phyloP scores from a whole-genome alignment of 92 coral and sea anemone genomes.

The Heteractis magnifica region DNA sequence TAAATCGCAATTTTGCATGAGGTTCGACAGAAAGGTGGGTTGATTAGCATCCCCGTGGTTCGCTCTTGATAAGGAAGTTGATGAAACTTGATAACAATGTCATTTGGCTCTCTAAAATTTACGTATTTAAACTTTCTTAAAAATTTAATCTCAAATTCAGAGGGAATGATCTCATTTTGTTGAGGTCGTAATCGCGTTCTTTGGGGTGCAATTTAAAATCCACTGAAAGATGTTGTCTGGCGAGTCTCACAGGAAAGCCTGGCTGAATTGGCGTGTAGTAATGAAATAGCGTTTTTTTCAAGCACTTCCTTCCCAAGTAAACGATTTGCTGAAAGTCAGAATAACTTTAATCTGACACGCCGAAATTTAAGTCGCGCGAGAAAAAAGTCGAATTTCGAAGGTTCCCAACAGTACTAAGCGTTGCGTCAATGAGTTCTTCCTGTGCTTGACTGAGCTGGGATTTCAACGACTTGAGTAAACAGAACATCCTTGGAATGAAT shows the following conservation, averaged over 20 bases:
- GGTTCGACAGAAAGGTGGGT: slow-evolving; percentile 10
- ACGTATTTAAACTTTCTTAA: neutral
- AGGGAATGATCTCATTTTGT: neutral
- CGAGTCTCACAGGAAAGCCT: neutral
- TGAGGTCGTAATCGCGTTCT: too few relatives aligned
- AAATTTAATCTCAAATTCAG: neutral
- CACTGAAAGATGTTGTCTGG: neutral
- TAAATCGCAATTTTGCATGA: neutral
- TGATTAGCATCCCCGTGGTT: slow-evolving; percentile 7
- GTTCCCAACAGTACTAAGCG: neutral
- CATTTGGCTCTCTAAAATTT: neutral
- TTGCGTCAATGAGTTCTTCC: neutral
- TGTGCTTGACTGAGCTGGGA: neutral
- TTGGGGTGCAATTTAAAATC: neutral
- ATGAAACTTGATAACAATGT: neutral
- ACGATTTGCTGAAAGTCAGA: neutral
- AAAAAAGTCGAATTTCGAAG: neutral
- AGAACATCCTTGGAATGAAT: slow-evolving; percentile 13
- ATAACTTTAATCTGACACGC: neutral
- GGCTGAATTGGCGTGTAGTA: neutral
- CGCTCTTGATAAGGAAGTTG: slow-evolving; percentile 28
- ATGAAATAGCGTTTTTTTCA: neutral
- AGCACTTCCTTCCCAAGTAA: slow-evolving; percentile 7
- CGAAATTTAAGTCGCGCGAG: neutral
- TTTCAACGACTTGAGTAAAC: slow-evolving; percentile 8